Conservation (phyloP, 1,140 invertebrate genomes). For the Drosophila jambulina region DNA sequence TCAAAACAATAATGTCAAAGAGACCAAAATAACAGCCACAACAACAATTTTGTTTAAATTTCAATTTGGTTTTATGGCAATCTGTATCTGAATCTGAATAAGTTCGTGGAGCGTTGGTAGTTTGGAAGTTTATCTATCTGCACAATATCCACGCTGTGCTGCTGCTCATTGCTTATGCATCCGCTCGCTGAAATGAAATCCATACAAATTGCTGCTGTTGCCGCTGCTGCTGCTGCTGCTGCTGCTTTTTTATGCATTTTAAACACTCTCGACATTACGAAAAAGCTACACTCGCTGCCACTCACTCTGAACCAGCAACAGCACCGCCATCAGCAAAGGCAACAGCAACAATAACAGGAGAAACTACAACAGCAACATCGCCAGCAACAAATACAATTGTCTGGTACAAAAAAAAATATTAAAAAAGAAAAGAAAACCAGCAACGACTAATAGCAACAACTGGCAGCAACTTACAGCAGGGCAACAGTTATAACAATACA, state of each 20-base stretch:
- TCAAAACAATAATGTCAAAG: neutral
- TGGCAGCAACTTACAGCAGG: slow-evolving; percentile 9
- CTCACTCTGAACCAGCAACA: slow-evolving; percentile 20
- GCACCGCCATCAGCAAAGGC: neutral
- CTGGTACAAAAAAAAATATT: neutral
- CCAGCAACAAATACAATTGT: slow-evolving; percentile 16
- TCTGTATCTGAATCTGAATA: slow-evolving; percentile 13
- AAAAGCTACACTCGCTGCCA: slow-evolving; percentile 30
- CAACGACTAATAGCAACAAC: slow-evolving; percentile 8
- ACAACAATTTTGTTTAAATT: slow-evolving; percentile 8
- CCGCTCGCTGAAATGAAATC: slow-evolving; percentile 46
- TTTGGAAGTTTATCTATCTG: slow-evolving; percentile 30
- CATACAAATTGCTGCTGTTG: slow-evolving; percentile 40
- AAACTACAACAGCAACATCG: slow-evolving; percentile 20
- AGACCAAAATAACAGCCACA: neutral
- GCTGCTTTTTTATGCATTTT: slow-evolving; percentile 36
- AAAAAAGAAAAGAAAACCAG: slow-evolving; percentile 7
- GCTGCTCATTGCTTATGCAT: slow-evolving; percentile 44
- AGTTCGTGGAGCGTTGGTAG: slow-evolving; percentile 11
- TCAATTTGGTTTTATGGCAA: slow-evolving; percentile 9
- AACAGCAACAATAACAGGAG: slow-evolving; percentile 16
- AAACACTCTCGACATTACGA: slow-evolving; percentile 39
- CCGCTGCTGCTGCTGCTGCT: neutral
- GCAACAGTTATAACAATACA: slow-evolving; percentile 16
- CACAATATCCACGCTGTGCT: slow-evolving; percentile 38